Conservation (phyloP, 2,113 vertebrate species). For the Zingel zingel region DNA sequence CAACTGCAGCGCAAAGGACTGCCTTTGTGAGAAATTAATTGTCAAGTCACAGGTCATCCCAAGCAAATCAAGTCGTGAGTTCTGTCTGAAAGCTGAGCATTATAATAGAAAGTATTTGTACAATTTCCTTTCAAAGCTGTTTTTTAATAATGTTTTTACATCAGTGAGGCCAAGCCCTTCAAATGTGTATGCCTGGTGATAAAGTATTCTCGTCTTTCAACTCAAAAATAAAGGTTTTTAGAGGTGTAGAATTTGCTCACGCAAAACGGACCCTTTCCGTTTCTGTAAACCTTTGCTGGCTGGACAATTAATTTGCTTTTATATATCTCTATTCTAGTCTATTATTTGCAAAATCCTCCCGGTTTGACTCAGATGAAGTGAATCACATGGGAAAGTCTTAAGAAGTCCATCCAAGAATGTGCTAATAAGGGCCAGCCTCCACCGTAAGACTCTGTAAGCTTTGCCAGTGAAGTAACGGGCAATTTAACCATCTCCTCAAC, state of each 20-base stretch:
- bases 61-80: background rate
- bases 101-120: background rate
- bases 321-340: background rate
- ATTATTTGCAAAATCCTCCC: constrained; percentile 8
- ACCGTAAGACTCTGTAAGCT: constrained; percentile 27
- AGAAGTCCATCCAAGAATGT: constrained; percentile 16
- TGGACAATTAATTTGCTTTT: background rate
- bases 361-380: background rate
- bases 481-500: background rate
- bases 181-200: too few relatives aligned
- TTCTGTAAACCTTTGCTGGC: background rate
- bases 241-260: background rate
- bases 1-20: background rate
- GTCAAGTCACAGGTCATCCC: background rate
- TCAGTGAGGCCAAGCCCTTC: background rate
- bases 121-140: background rate
- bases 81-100: background rate
- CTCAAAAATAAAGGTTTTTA: background rate
- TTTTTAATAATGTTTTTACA: background rate
- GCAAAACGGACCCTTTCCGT: background rate
- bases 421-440: constrained; percentile 22
- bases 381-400: constrained; percentile 16
- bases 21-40: background rate
- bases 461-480: constrained; percentile 9
- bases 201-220: background rate